Evolutionary conservation across 2,888 invertebrate species (phyloP), one percentile per base, ranked within the genome.

Genomic region (Anorthoa munda): DNA sequence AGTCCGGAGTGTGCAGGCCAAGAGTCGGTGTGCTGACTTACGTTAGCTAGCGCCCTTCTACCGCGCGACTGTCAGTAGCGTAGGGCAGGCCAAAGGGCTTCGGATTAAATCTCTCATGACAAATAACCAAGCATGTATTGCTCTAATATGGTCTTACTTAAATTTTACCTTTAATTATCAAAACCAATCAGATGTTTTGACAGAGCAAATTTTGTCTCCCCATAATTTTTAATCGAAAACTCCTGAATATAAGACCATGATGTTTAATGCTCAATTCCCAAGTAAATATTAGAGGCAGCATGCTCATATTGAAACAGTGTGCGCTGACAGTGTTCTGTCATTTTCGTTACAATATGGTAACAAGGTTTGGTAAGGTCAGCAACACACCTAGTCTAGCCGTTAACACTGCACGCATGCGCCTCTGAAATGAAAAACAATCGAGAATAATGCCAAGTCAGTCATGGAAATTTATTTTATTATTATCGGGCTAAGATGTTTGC

Each of bases 361-460:
- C 81, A 67, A 81, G 84, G 77, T 80, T 56, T 79, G 82, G 86
- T 88, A 89, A 90, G 91, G 94, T 94, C 96, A 95, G 96, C 95
- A 93, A 95, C 96, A 96, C 96, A 96, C 95, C 94, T 91, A 91
- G 91, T 91, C 91, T 96, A 95, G 94, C 96, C 96, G 90, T 94
- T 93, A 94, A 94, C 93, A 94, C 95, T 94, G 95, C 94, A 93
- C 93, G 96, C 96, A 96, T 96, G 96, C 95, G 96, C 96, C 96
- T 96, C 96, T 96, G 96, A 95, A 96, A 96, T 93, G 90, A 90
- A 95, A 95, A 95, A 95, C 93, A 94, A 91, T 92, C 91, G 94
- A 95, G 93, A 95, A 95, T 95, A 95, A 95, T 96, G 96, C 96
- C 92, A 89, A 95, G 95, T 94, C 94, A 94, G 96, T 96, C 96